Base-by-base conservation (phyloP, 2,888 invertebrate species). In the Neuroscelio doddi region DNA sequence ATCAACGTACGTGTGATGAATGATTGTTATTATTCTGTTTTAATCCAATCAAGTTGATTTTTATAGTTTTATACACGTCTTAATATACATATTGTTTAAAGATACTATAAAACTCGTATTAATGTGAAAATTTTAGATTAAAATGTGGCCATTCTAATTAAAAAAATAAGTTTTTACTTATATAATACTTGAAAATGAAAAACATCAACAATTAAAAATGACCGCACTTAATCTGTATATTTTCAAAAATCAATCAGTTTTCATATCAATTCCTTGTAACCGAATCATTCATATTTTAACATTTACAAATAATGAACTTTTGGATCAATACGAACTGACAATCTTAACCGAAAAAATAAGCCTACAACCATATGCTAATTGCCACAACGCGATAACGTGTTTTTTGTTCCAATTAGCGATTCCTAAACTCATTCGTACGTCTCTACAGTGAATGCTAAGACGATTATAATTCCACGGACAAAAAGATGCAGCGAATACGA, bases 41-140 rank as follows among this genome's bases (percentile, higher is more conserved):
- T 21, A 5, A 21, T 12, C 14, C 30, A 45, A 55, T 14, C 58
- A 45, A 53, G 45, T 58, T 64, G 32, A 55, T 58, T 58, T 64
- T 64, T 64, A 64, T 55, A 64, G 41, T 58, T 64, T 64, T 64
- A 53, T 64, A 64, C 64, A 21, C 36, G 57, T 58, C 52, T 57
- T 34, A 12, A 53, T 45, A 34, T 49, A 5, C 2, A 21, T 21
- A 21, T 21, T 21, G 2, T 2, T 3, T 30, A 49, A n/a, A 46
- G 14, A 2, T 49, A 41, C 41, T 12, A 4, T 27, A 16, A 12
- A 10, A 46, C 17, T 32, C 32, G 29, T 39, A 26, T 38, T 10
- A 12, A 34, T 34, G 14, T 12, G 12, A 3, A 7, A 34, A 34
- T 3, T 7, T 12, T 3, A 34, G 34, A 34, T 12, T 8, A 34